phyloP scores from a whole-genome alignment of 2,888 invertebrate genomes.

The Nemapogon koenigi region DNA sequence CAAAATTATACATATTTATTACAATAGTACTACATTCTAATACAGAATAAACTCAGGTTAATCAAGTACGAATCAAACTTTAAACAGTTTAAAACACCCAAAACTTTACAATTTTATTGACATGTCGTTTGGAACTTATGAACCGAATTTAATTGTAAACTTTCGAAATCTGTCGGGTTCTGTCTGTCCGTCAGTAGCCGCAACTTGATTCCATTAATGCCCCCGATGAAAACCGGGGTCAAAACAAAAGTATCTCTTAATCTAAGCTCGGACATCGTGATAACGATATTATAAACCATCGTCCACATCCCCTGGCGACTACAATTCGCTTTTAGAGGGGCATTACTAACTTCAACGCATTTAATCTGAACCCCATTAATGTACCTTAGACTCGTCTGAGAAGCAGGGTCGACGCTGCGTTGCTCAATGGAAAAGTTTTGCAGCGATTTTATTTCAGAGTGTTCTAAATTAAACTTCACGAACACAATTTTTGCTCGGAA shows the following conservation, averaged over 20 bases:
- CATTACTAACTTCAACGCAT: constrained; percentile 46
- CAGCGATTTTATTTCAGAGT: neutral
- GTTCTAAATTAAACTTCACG: neutral
- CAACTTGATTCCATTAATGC: constrained; percentile 44
- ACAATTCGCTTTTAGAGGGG: constrained; percentile 55
- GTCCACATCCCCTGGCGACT: constrained; percentile 28
- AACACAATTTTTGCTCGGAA: too few relatives aligned
- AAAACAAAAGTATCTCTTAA: constrained; percentile 44
- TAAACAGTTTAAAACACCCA: too few relatives aligned
- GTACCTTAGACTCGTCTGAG: constrained; percentile 16
- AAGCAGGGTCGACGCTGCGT: neutral
- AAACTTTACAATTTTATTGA: too few relatives aligned
- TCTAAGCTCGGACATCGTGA: constrained; percentile 45
- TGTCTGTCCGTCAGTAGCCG: constrained; percentile 31
- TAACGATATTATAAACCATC: constrained; percentile 54
- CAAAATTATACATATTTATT: too few relatives aligned
- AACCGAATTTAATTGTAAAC: neutral
- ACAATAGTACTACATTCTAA: too few relatives aligned
- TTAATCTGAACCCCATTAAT: constrained; percentile 47
- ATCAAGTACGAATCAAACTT: too few relatives aligned
- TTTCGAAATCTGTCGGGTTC: constrained; percentile 21
- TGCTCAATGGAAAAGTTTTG: neutral
- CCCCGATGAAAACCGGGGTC: constrained; percentile 19
- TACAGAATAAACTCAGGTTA: too few relatives aligned
- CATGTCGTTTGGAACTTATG: too few relatives aligned